Percentiles rank a stretch among this genome's conserved stretches.
phyloP scores from a whole-genome alignment of 2,797 vertebrate species.

The Tokudaia muenninki region DNA sequence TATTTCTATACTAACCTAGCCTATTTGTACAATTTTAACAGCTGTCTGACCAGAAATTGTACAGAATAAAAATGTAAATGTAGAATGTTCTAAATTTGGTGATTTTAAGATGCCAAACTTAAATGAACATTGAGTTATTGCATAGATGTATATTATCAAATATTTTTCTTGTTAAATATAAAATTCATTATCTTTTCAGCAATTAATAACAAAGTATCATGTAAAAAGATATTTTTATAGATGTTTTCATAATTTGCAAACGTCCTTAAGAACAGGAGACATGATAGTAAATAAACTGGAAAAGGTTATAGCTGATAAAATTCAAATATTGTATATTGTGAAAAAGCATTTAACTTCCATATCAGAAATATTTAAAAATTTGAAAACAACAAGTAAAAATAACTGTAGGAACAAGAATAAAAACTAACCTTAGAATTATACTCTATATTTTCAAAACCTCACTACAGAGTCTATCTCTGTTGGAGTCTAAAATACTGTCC shows the following conservation, averaged over 20 bases:
- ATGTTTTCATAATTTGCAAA: not conserved
- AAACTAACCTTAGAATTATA: not conserved
- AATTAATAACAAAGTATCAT: not conserved
- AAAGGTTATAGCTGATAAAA: not conserved
- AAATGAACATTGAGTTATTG: not conserved
- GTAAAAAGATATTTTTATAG: not conserved
- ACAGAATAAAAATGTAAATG: slow-evolving; percentile 64
- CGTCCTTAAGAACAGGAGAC: not conserved
- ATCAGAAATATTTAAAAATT: not conserved
- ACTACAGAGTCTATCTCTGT: not conserved
- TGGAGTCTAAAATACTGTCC: not conserved
- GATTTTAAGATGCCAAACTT: slow-evolving; percentile 1
- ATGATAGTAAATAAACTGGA: not conserved
- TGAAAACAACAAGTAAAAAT: not conserved
- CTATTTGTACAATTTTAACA: slow-evolving; percentile 52
- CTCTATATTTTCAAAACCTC: not conserved
- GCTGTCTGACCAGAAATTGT: slow-evolving; percentile 38
- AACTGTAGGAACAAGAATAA: not conserved
- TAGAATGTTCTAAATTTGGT: slow-evolving; percentile 13
- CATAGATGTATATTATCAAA: not conserved
- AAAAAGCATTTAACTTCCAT: not conserved
- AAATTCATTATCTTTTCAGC: not conserved
- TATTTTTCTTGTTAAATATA: not conserved
- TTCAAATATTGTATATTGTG: not conserved
- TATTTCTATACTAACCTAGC: slow-evolving; percentile 49